phyloP scores from a whole-genome alignment of 1,140 invertebrate species.

The Wasmannia auropunctata region DNA sequence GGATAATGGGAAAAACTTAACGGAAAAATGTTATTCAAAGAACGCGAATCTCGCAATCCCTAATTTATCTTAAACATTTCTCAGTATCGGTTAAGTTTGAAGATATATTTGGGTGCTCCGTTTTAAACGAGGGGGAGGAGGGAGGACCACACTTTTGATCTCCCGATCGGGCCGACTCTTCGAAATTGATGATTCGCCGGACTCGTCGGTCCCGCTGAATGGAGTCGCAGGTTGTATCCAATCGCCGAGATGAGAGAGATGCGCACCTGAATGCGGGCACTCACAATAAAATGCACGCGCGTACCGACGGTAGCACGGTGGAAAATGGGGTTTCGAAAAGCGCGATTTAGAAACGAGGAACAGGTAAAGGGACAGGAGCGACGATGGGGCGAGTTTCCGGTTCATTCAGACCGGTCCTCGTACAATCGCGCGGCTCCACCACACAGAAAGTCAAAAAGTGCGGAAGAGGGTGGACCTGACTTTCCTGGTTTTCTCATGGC shows the following conservation, averaged over 20 bases:
- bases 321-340: slow-evolving; percentile 33
- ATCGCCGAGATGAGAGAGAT: slow-evolving; percentile 39
- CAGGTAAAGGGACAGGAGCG: slow-evolving; percentile 74
- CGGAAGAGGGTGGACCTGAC: slow-evolving; percentile 76
- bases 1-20: not conserved
- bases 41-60: not conserved
- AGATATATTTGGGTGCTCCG: slow-evolving; percentile 12
- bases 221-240: slow-evolving; percentile 61
- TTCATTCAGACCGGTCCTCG: slow-evolving; percentile 74
- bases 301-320: not conserved
- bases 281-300: slow-evolving; percentile 48
- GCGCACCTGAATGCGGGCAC: slow-evolving; percentile 40
- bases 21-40: not conserved
- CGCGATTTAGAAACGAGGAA: slow-evolving; percentile 55
- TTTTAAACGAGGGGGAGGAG: not conserved
- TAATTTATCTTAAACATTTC: slow-evolving; percentile 4
- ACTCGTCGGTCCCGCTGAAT: slow-evolving; percentile 22
- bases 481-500: slow-evolving; percentile 72
- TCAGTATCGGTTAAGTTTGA: not conserved
- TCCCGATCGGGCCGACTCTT: not conserved
- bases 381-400: slow-evolving; percentile 80
- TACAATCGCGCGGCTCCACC: slow-evolving; percentile 53
- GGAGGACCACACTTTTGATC: slow-evolving; percentile 29
- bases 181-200: slow-evolving; percentile 39
- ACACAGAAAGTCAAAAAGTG: slow-evolving; percentile 78